Percentiles rank a stretch among this genome's conserved stretches.
phyloP scores from a whole-genome alignment of 2,888 invertebrate species.

The Calameuta pallipes region DNA sequence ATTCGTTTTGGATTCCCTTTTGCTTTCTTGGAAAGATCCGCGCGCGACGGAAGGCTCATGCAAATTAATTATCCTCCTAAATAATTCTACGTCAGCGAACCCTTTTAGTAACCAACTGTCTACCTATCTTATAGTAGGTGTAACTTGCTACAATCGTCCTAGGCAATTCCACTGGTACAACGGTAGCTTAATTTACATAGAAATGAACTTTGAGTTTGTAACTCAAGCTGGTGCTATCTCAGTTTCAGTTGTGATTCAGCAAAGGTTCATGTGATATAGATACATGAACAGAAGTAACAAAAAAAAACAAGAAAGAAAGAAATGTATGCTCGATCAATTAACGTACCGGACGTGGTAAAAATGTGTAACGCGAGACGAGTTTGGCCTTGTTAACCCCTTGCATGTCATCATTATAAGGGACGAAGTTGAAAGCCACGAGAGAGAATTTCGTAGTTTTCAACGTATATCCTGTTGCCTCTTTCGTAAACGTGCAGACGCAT shows the following conservation, averaged over 20 bases:
- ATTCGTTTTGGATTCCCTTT: background rate
- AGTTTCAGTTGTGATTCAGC: background rate
- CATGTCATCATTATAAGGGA: background rate
- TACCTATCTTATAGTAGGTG: background rate
- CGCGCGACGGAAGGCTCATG: background rate
- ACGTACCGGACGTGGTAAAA: background rate
- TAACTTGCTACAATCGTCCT: background rate
- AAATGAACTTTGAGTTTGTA: background rate
- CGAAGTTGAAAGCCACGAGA: background rate
- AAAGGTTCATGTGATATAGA: background rate
- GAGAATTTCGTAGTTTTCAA: conserved; percentile 19
- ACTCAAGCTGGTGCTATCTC: background rate
- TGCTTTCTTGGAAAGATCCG: background rate
- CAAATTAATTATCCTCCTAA: background rate
- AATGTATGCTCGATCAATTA: conserved; percentile 4
- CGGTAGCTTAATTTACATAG: background rate
- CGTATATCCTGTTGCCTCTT: background rate
- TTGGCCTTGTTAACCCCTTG: background rate
- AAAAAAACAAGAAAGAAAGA: background rate
- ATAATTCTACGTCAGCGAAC: background rate
- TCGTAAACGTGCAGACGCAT: background rate
- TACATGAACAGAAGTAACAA: background rate
- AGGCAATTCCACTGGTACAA: background rate
- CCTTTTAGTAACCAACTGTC: background rate
- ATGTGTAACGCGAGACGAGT: conserved; percentile 1